A percentile compares a stretch with the other conserved stretches of the same genome.
Conservation (phyloP, 2,888 invertebrate species). For the Acleris holmiana region DNA sequence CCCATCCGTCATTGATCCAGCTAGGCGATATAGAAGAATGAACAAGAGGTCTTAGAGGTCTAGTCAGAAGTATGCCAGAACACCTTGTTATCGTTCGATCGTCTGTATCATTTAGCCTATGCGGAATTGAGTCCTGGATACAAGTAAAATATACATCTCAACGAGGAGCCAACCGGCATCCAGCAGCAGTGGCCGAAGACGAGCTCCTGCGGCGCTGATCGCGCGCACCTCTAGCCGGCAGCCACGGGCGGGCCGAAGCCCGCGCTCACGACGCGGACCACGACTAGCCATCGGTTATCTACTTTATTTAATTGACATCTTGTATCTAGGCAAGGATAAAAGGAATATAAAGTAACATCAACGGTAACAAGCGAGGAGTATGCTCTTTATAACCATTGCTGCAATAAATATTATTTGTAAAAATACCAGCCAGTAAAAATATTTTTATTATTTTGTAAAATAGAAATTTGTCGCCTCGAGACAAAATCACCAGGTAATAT, state of each 20-base stretch:
- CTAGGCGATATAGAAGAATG: too few relatives aligned
- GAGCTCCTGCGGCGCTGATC: too few relatives aligned
- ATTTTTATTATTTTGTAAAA: constrained; percentile 14
- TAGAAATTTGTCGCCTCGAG: constrained; percentile 9
- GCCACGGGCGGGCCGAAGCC: too few relatives aligned
- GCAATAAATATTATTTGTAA: constrained; percentile 8
- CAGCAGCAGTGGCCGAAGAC: not conserved
- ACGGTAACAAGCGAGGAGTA: constrained; percentile 1
- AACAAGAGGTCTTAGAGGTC: too few relatives aligned
- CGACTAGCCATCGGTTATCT: not conserved
- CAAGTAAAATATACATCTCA: constrained; percentile 11
- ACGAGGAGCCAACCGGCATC: not conserved
- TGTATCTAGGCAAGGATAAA: constrained; percentile 5
- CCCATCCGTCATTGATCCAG: too few relatives aligned
- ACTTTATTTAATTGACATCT: constrained; percentile 23
- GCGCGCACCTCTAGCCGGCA: too few relatives aligned
- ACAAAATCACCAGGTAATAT: not conserved
- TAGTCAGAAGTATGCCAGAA: too few relatives aligned
- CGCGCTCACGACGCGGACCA: too few relatives aligned
- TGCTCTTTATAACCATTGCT: not conserved
- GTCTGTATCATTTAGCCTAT: too few relatives aligned
- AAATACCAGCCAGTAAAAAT: constrained; percentile 14
- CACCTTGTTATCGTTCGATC: too few relatives aligned
- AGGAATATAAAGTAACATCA: not conserved
- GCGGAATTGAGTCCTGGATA: not conserved